Evolutionary conservation across 2,113 vertebrate genomes (phyloP).

Genomic region (Serilophus lunatus): DNA sequence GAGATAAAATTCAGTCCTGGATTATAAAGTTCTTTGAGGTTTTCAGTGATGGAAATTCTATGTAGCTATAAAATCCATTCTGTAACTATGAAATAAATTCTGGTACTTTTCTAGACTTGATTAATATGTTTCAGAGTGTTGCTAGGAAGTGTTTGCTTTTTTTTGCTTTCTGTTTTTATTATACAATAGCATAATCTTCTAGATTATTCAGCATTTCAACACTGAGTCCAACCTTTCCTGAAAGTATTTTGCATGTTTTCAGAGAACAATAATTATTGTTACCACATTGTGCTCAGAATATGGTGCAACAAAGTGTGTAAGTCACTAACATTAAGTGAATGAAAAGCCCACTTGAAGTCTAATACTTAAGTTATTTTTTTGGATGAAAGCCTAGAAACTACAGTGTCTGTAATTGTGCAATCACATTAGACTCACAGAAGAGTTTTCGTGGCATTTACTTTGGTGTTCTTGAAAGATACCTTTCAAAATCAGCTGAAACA

Average conservation of each 20-base stretch:
- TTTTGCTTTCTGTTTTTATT: background rate
- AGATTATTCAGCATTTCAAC: background rate
- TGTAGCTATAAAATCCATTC: background rate
- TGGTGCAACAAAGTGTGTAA: background rate
- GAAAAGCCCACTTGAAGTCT: background rate
- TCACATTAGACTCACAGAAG: background rate
- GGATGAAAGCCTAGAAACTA: background rate
- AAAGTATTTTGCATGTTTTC: background rate
- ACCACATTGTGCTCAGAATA: background rate
- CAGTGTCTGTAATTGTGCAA: background rate
- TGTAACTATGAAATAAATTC: background rate
- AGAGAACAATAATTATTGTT: background rate
- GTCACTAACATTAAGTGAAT: background rate
- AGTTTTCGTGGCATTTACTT: background rate
- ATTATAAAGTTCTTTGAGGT: background rate
- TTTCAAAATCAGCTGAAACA: background rate
- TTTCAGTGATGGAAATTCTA: background rate
- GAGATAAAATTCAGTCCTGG: background rate
- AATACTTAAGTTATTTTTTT: background rate
- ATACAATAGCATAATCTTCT: background rate
- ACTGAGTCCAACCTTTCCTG: background rate
- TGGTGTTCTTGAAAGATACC: background rate
- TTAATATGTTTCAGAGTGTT: background rate
- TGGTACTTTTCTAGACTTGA: background rate
- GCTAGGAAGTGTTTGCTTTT: background rate